Base-by-base conservation (phyloP, 2,888 invertebrate species). In the Cenopis cana region DNA sequence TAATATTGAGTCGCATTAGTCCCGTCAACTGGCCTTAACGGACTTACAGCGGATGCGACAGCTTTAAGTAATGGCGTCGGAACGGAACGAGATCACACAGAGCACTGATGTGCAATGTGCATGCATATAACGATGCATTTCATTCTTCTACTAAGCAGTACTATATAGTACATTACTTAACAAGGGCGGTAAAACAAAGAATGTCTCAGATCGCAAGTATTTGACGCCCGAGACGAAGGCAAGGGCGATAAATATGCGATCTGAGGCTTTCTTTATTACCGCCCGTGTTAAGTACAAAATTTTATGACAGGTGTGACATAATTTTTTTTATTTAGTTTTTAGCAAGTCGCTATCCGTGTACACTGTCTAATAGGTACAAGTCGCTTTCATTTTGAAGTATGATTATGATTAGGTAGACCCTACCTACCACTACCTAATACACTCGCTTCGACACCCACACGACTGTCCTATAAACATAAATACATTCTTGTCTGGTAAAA, bases 1-100 rank as follows among this genome's bases (percentile, higher is more conserved):
- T 29, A 56, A 41, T 65, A 65, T 60, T 54, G 52, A 70, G 52
- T 60, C 46, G 65, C 20, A 65, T 66, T 60, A 66, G 54, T 66
- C 52, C 33, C 29, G 54, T 70, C 65, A 65, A 46, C 59, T n/a
- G 59, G 46, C 46, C 62, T 59, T 59, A 64, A 24, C 38, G 57
- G 50, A 64, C 29, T 69, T 41, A 18, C 49, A 38, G 14, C 50
- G 54, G 46, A 59, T 65, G 59, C 20, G 18, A 17, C 12, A 17
- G 70, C 36, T 70, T 70, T 54, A 59, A 12, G 46, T 36, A 33
- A 46, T 52, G 57, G 29, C 57, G 57, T 17, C 38, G 52, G 50
- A 36, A 66, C 54, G 59, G 57, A 59, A 65, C 6, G 14, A 55
- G 41, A 55, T 65, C 54, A 66, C 65, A 46, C 36, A 24, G 50